These are phyloP conservation scores for Tipula helvola DNA, from an alignment of 2,888 invertebrate species.

Conservation along the genomic window DNA sequence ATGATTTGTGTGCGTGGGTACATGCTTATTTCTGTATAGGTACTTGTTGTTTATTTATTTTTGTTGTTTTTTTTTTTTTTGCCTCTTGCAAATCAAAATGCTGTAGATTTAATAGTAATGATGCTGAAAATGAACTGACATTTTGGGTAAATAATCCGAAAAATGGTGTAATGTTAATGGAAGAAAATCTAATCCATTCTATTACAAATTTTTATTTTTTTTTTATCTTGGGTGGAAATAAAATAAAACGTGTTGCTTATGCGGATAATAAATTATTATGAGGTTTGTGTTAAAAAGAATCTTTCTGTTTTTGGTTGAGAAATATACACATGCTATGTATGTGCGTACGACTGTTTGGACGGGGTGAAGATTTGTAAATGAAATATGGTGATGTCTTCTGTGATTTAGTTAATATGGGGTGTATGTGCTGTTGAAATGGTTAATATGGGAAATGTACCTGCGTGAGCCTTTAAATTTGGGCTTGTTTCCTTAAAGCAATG, in stretches of 20 bases:
- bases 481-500: neutral
- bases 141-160: constrained; percentile 4
- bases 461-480: neutral
- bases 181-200: constrained; percentile 4
- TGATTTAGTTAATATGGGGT: neutral
- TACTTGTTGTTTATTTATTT: neutral
- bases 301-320: neutral
- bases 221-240: neutral
- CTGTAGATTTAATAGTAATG: neutral
- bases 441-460: neutral
- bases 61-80: neutral
- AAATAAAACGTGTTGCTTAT: neutral
- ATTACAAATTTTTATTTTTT: neutral
- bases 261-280: constrained; percentile 4
- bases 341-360: neutral
- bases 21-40: neutral
- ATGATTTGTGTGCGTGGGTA: neutral
- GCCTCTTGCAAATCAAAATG: neutral
- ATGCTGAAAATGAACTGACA: constrained; percentile 4
- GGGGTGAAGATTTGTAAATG: neutral
- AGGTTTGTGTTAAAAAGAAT: neutral
- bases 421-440: neutral
- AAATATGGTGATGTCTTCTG: neutral
- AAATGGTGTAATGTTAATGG: neutral
- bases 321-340: neutral